A percentile compares a stretch with the other conserved stretches of the same genome.
phyloP scores from a whole-genome alignment of 2,797 vertebrate genomes.

The Eulemur rubriventer region DNA sequence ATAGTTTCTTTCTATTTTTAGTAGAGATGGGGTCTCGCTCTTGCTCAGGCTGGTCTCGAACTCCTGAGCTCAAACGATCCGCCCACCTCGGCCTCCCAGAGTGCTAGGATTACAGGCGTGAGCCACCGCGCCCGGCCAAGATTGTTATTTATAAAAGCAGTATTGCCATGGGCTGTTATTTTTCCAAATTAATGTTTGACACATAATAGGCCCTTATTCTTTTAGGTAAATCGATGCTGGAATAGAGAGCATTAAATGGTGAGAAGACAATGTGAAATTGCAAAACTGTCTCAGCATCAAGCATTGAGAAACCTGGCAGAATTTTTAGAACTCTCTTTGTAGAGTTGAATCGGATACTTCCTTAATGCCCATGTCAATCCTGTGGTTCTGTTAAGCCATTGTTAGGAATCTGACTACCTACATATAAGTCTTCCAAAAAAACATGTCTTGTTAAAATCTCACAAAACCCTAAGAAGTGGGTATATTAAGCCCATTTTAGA shows the following conservation, averaged over 20 bases:
- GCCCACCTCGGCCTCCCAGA: too few species aligned
- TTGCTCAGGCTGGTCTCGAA: too few species aligned
- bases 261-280: background rate
- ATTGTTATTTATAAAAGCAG: background rate
- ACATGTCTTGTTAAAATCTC: background rate
- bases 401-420: background rate
- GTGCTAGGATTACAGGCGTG: too few species aligned
- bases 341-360: background rate
- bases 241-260: background rate
- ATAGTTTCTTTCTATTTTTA: too few species aligned
- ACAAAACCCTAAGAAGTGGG: background rate
- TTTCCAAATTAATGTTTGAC: background rate
- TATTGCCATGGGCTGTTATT: background rate
- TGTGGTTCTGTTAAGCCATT: background rate
- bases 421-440: background rate
- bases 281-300: background rate
- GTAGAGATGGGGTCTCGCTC: too few species aligned
- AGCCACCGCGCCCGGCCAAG: too few species aligned
- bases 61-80: too few species aligned
- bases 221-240: background rate
- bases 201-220: background rate
- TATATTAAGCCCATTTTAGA: background rate
- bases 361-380: background rate
- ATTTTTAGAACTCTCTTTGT: background rate
- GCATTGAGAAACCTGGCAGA: background rate